Percentiles rank a stretch among this genome's conserved stretches.
Conservation (phyloP, 2,888 invertebrate species). For the Scaptodrosophila latifasciaeformis region DNA sequence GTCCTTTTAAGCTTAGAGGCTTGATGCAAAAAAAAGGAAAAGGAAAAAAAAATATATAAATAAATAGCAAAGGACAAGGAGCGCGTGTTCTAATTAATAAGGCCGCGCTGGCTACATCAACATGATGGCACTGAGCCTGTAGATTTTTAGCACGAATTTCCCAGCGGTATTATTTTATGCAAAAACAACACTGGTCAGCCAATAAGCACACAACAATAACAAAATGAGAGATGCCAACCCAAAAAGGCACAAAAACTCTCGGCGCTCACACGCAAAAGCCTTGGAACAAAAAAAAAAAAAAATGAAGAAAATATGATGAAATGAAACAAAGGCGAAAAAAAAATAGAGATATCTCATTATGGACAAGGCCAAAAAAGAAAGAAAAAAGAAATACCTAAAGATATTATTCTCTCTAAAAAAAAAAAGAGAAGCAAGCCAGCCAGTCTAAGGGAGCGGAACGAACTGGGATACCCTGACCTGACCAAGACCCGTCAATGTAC, state of each 20-base stretch:
- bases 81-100: conserved; percentile 61
- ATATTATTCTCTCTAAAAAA: conserved; percentile 49
- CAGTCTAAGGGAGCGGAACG: background rate
- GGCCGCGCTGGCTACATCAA: conserved; percentile 43
- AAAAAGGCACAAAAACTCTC: too few relatives aligned
- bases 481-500: conserved; percentile 6
- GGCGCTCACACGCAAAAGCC: conserved; percentile 18
- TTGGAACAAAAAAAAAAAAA: conserved; percentile 21
- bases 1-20: conserved; percentile 13
- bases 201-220: conserved; percentile 6
- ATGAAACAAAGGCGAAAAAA: conserved; percentile 63
- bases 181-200: conserved; percentile 49
- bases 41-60: conserved; percentile 9
- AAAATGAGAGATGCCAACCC: background rate
- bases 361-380: conserved; percentile 50
- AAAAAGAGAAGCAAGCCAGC: conserved; percentile 5
- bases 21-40: background rate
- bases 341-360: conserved; percentile 65
- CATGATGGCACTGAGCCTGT: conserved; percentile 28
- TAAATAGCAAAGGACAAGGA: conserved; percentile 1
- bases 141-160: conserved; percentile 46
- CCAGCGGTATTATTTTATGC: conserved; percentile 58
- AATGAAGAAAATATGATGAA: conserved; percentile 47
- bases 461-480: background rate
- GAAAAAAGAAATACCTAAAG: conserved; percentile 49